Conservation (phyloP, 2,797 vertebrate genomes). For the Siniperca scherzeri region DNA sequence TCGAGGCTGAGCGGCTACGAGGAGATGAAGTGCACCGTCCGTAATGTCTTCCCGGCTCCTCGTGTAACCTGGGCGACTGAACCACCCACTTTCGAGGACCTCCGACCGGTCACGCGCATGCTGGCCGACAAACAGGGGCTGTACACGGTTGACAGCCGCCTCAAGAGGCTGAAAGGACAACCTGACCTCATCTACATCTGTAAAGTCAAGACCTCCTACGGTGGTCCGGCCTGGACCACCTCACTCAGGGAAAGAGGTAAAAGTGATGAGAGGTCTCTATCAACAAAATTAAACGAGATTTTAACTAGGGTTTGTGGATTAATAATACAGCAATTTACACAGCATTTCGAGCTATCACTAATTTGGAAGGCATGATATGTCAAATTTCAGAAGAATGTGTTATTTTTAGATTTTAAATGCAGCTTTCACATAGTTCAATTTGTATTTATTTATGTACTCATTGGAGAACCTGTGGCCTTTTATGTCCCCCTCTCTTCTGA, state of each 20-base stretch:
- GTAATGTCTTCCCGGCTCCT: conserved; percentile 80
- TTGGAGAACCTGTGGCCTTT: neutral
- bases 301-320: neutral
- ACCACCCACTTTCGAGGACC: conserved; percentile 70
- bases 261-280: neutral
- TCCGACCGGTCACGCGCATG: conserved; percentile 76
- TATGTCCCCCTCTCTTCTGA: neutral
- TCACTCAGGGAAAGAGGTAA: conserved; percentile 83
- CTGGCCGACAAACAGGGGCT: conserved; percentile 67
- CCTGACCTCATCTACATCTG: conserved; percentile 83
- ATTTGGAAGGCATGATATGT: too few species aligned
- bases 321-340: neutral
- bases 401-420: neutral
- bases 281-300: neutral
- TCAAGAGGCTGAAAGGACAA: conserved; percentile 64
- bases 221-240: conserved; percentile 71
- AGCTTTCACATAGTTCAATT: neutral
- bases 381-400: too few species aligned
- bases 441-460: neutral
- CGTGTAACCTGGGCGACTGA: conserved; percentile 80
- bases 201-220: conserved; percentile 74
- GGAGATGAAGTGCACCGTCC: conserved; percentile 81
- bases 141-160: conserved; percentile 80
- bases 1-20: conserved; percentile 82
- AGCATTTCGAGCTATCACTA: too few species aligned